Percentiles rank a stretch among this genome's conserved stretches.
phyloP scores from a whole-genome alignment of 2,888 invertebrate genomes.

The Hirtodrosophila duncani region DNA sequence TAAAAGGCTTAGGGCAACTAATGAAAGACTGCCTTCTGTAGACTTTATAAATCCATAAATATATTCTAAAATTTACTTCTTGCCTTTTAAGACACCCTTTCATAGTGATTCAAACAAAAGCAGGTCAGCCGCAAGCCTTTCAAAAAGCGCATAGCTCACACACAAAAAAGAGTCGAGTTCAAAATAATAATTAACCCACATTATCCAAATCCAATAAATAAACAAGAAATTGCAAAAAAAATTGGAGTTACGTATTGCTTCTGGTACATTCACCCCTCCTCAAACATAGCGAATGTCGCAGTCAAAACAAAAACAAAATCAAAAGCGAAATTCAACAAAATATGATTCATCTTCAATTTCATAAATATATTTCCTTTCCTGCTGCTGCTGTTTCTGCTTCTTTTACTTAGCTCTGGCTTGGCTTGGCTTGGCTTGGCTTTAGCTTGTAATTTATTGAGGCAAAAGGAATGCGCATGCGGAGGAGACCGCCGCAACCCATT shows the following conservation, averaged over 20 bases:
- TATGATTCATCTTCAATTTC: conserved; percentile 52
- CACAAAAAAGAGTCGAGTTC: conserved; percentile 17
- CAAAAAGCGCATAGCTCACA: too few species aligned
- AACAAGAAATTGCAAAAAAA: conserved; percentile 14
- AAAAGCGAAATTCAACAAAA: conserved; percentile 51
- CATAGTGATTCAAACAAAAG: too few species aligned
- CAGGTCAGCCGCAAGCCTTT: conserved; percentile 26
- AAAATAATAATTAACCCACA: conserved; percentile 56
- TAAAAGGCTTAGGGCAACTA: too few species aligned
- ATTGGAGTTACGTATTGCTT: conserved; percentile 35
- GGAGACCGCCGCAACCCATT: conserved; percentile 32
- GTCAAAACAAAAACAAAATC: conserved; percentile 52
- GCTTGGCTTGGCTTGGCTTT: too few species aligned
- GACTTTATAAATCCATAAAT: too few species aligned
- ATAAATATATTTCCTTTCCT: conserved; percentile 20
- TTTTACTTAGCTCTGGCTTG: too few species aligned
- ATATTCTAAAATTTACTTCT: too few species aligned
- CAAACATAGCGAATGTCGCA: conserved; percentile 37
- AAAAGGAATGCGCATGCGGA: conserved; percentile 33
- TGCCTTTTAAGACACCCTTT: too few species aligned
- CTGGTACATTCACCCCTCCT: conserved; percentile 25
- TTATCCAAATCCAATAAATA: conserved; percentile 23
- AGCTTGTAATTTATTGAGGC: conserved; percentile 55
- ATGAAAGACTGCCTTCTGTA: too few species aligned
- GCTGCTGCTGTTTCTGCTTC: conserved; percentile 8